Evolutionary conservation across 2,113 vertebrate genomes (phyloP).

Genomic region (Myotis lucifugus): DNA sequence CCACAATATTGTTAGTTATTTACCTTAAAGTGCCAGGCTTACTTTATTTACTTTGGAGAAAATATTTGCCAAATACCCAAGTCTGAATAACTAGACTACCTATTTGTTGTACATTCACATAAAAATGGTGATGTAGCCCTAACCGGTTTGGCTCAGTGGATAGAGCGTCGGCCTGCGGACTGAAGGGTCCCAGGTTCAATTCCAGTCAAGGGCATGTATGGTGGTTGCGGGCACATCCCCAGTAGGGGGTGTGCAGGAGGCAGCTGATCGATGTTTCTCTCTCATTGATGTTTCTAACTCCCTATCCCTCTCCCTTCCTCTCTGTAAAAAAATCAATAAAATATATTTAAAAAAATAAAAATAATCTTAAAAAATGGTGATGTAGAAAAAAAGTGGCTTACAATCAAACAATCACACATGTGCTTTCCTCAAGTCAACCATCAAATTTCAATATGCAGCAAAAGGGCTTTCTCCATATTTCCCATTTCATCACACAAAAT

Average conservation of each 20-base stretch:
- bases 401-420: not conserved
- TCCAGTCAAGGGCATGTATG: too few relatives aligned
- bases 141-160: too few relatives aligned
- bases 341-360: too few relatives aligned
- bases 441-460: conserved; percentile 17
- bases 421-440: not conserved
- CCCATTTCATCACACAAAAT: not conserved
- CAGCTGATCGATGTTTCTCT: too few relatives aligned
- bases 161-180: too few relatives aligned
- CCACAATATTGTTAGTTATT: not conserved
- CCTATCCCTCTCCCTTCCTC: too few relatives aligned
- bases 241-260: too few relatives aligned
- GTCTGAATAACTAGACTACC: not conserved
- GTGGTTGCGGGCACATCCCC: too few relatives aligned
- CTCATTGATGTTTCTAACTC: too few relatives aligned
- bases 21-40: not conserved
- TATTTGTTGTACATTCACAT: not conserved
- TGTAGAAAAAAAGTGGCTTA: not conserved
- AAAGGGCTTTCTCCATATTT: not conserved
- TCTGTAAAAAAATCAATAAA: too few relatives aligned
- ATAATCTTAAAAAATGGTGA: not conserved
- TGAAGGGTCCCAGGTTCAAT: too few relatives aligned
- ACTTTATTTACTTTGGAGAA: conserved; percentile 29
- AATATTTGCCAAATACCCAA: not conserved
- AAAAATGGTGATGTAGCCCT: not conserved